These are phyloP conservation scores for Leucopsar rothschildi DNA, from an alignment of 2,113 vertebrate species.

Conservation along the genomic window DNA sequence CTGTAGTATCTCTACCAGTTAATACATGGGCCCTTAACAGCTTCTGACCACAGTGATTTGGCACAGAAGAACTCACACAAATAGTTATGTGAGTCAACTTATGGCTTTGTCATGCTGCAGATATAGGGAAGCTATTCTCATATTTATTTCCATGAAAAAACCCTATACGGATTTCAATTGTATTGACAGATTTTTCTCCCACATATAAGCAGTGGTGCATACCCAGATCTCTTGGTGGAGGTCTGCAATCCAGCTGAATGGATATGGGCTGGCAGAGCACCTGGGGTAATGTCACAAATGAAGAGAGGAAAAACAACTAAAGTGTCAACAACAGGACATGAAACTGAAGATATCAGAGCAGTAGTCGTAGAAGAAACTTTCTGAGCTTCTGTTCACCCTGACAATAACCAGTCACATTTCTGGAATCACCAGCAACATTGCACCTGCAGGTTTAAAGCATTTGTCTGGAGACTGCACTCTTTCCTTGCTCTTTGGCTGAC, in stretches of 20 bases:
- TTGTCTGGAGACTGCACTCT: not conserved
- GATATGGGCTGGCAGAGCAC: not conserved
- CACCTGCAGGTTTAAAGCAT: not conserved
- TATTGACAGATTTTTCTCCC: not conserved
- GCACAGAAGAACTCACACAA: not conserved
- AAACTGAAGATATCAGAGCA: not conserved
- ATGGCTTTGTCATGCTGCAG: not conserved
- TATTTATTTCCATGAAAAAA: not conserved
- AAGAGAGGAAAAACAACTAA: not conserved
- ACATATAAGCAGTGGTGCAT: not conserved
- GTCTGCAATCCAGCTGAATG: not conserved
- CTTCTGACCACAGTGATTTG: not conserved
- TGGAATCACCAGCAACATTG: not conserved
- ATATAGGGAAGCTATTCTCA: not conserved
- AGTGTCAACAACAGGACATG: not conserved
- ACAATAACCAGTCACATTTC: rapidly evolving
- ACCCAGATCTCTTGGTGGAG: not conserved
- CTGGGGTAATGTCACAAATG: not conserved
- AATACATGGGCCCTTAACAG: not conserved
- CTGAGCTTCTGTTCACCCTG: not conserved
- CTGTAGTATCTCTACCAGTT: not conserved
- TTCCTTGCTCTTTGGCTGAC: rapidly evolving
- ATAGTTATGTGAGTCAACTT: not conserved
- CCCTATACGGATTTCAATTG: not conserved
- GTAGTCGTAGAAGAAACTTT: not conserved